Conservation (phyloP, 2,888 invertebrate genomes). For the Meghimatium bilineatum region DNA sequence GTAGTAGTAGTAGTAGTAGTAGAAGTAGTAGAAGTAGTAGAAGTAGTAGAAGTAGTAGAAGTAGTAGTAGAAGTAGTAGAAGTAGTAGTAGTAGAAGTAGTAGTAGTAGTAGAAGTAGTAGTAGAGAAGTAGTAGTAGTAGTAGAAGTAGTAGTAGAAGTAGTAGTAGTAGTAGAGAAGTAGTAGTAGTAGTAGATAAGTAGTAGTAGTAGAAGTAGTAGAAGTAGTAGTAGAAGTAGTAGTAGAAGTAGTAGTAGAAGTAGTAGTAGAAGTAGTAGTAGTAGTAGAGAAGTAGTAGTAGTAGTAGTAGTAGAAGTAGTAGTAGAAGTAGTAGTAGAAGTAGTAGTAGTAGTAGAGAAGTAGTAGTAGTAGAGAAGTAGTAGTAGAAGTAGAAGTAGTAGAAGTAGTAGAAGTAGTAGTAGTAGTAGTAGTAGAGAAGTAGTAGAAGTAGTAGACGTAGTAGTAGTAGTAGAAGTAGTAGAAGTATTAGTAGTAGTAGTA, state of each 20-base stretch:
- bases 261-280: constrained; percentile 4
- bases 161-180: constrained; percentile 20
- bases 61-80: no score
- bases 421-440: not conserved
- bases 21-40: not conserved
- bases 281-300: not conserved
- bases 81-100: no score
- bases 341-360: not conserved
- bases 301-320: not conserved
- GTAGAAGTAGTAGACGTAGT: no score
- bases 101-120: not conserved
- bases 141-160: constrained; percentile 4
- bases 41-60: constrained; percentile 1
- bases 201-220: constrained; percentile 10
- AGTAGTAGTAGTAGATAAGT: no score
- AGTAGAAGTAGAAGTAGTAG: constrained; percentile 18
- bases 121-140: not conserved
- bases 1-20: not conserved
- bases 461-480: no score
- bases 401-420: constrained; percentile 12
- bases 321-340: not conserved
- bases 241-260: constrained; percentile 15
- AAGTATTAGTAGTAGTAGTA: no score
- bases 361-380: constrained; percentile 23
- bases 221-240: constrained; percentile 12